Evolutionary conservation across 2,888 invertebrate species (phyloP).

Genomic region (Eutolmus rufibarbis): DNA sequence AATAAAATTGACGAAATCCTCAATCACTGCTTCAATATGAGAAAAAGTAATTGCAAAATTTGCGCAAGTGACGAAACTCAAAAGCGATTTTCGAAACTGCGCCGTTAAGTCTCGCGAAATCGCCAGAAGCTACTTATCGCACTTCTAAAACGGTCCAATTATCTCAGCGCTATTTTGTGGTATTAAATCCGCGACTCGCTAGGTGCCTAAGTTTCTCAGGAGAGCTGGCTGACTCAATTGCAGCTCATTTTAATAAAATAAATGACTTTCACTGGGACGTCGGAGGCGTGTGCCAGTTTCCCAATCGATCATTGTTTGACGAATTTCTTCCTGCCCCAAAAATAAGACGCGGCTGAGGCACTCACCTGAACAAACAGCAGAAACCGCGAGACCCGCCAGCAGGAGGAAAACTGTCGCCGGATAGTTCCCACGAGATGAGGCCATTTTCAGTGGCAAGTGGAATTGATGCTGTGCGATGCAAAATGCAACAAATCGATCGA

Average conservation of each 20-base stretch:
- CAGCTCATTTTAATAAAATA: background rate
- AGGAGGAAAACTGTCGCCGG: background rate
- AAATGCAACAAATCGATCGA: background rate
- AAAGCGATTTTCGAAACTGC: background rate
- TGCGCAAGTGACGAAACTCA: background rate
- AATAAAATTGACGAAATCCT: background rate
- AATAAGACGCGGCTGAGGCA: background rate
- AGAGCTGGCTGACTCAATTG: background rate
- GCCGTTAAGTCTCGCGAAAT: background rate
- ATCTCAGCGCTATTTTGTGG: background rate
- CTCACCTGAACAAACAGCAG: constrained; percentile 24
- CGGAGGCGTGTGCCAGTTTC: background rate
- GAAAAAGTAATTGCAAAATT: background rate
- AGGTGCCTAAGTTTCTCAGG: background rate
- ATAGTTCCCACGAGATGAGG: background rate
- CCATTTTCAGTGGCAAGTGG: background rate
- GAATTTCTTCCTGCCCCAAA: background rate
- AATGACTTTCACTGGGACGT: background rate
- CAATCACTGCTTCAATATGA: background rate
- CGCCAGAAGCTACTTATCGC: background rate
- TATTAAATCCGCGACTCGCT: background rate
- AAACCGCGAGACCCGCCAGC: background rate
- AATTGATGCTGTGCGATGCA: background rate
- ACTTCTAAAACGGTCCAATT: background rate
- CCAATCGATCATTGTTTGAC: constrained; percentile 14